phyloP scores from a whole-genome alignment of 2,888 invertebrate species.

The Autographa gamma region DNA sequence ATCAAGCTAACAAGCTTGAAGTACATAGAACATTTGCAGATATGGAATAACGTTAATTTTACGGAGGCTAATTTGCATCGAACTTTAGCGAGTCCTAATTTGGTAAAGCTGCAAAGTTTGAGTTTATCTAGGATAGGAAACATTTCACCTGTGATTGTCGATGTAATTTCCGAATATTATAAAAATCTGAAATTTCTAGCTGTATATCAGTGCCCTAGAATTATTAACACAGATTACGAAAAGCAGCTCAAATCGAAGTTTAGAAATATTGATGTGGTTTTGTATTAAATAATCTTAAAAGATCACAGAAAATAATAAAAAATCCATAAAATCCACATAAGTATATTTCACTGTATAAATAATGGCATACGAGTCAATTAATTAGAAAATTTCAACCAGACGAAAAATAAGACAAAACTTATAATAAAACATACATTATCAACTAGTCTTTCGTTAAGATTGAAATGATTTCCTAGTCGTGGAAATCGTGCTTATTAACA shows the following conservation, averaged over 20 bases:
- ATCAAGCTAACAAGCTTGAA: slow-evolving; percentile 69
- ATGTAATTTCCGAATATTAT: slow-evolving; percentile 81
- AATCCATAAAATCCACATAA: slow-evolving; percentile 58
- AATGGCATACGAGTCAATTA: slow-evolving; percentile 62
- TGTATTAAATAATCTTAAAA: slow-evolving; percentile 67
- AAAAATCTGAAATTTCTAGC: slow-evolving; percentile 81
- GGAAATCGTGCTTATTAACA: slow-evolving; percentile 28
- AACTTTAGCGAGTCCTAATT: slow-evolving; percentile 72
- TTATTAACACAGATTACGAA: slow-evolving; percentile 80
- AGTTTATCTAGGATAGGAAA: slow-evolving; percentile 82
- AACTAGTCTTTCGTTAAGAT: slow-evolving; percentile 51
- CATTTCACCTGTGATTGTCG: slow-evolving; percentile 78
- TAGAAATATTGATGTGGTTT: slow-evolving; percentile 81
- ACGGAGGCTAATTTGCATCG: slow-evolving; percentile 73
- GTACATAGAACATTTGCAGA: slow-evolving; percentile 74
- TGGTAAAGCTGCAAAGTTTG: slow-evolving; percentile 75
- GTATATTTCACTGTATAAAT: slow-evolving; percentile 65
- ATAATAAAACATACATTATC: slow-evolving; percentile 40
- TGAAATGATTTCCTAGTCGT: slow-evolving; percentile 23
- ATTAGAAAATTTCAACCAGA: slow-evolving; percentile 42
- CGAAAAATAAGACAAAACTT: slow-evolving; percentile 46
- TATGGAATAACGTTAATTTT: slow-evolving; percentile 84
- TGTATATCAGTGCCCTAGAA: slow-evolving; percentile 82
- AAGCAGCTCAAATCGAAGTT: slow-evolving; percentile 82
- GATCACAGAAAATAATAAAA: slow-evolving; percentile 32